Evolutionary conservation across 2,113 vertebrate species (phyloP).

Genomic region (Nibea coibor): DNA sequence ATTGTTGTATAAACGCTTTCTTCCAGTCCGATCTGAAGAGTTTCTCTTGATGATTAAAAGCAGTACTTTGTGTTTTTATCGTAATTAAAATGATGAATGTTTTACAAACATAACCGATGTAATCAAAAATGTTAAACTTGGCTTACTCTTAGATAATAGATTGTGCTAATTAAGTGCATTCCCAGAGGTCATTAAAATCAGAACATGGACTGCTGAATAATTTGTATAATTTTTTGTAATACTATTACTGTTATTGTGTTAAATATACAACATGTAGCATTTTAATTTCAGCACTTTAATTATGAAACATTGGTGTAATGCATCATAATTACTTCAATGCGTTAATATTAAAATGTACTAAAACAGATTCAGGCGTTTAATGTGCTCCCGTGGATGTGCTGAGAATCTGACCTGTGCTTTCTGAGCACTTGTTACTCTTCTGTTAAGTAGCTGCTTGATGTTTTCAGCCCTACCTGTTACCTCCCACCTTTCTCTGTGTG

Average conservation of each 20-base stretch:
- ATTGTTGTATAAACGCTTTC: neutral
- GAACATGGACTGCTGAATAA: neutral
- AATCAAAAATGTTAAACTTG: neutral
- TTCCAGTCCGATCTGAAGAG: neutral
- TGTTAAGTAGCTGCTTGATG: slow-evolving; percentile 48
- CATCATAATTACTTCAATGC: slow-evolving; percentile 50
- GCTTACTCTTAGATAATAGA: neutral
- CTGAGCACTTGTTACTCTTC: slow-evolving; percentile 44
- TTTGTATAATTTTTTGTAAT: too few species aligned
- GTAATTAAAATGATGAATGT: too few species aligned
- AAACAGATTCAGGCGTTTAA: slow-evolving; percentile 29
- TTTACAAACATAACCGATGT: neutral
- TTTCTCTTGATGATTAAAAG: neutral
- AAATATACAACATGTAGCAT: slow-evolving; percentile 12
- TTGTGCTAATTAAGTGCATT: neutral
- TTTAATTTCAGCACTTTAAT: slow-evolving; percentile 28
- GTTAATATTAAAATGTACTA: slow-evolving; percentile 35
- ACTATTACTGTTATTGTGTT: neutral
- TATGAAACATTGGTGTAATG: slow-evolving; percentile 19
- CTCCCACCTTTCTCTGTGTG: slow-evolving; percentile 24
- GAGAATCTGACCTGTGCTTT: slow-evolving; percentile 52
- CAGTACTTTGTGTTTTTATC: neutral
- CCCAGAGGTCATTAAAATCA: neutral
- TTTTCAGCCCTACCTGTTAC: slow-evolving; percentile 43
- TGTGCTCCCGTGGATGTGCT: slow-evolving; percentile 9